Evolutionary conservation across 1,140 invertebrate genomes (phyloP).

Genomic region (Drosophila pachea): DNA sequence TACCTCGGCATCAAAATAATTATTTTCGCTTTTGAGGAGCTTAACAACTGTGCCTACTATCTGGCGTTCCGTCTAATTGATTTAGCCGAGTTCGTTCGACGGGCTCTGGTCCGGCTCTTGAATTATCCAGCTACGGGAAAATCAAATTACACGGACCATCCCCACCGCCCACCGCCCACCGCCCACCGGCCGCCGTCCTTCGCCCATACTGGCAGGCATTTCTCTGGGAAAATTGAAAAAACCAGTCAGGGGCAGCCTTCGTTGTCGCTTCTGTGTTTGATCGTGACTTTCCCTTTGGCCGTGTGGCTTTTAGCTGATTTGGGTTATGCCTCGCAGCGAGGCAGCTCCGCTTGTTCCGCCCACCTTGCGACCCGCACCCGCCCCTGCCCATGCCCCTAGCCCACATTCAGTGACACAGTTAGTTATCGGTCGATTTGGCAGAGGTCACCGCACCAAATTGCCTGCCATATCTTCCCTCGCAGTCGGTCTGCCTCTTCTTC

Average conservation of each 20-base stretch:
- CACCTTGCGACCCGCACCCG: neutral
- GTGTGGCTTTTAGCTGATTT: slow-evolving; percentile 32
- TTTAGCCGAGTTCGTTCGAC: slow-evolving; percentile 38
- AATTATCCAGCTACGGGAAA: slow-evolving; percentile 58
- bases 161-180: no score
- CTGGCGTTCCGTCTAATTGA: slow-evolving; percentile 55
- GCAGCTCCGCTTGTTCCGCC: no score
- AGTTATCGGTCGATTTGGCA: slow-evolving; percentile 59
- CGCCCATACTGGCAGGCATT: neutral
- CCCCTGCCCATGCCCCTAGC: neutral
- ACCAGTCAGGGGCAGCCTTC: slow-evolving; percentile 2
- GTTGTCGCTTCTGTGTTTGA: slow-evolving; percentile 14
- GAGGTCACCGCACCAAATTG: slow-evolving; percentile 35
- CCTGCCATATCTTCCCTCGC: neutral
- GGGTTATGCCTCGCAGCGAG: slow-evolving; percentile 28
- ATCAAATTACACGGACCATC: slow-evolving; percentile 44
- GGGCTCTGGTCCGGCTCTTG: slow-evolving; percentile 39
- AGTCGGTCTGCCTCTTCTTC: neutral
- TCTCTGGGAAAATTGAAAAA: slow-evolving; percentile 3
- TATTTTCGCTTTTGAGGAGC: slow-evolving; percentile 5
- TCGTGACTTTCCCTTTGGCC: slow-evolving; percentile 4
- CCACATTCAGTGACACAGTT: slow-evolving; percentile 22
- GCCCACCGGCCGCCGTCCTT: no score
- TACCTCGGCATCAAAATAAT: neutral
- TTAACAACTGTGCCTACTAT: slow-evolving; percentile 7